phyloP scores from a whole-genome alignment of 2,113 vertebrate genomes.

The zebrafish (Danio rerio) region DNA sequence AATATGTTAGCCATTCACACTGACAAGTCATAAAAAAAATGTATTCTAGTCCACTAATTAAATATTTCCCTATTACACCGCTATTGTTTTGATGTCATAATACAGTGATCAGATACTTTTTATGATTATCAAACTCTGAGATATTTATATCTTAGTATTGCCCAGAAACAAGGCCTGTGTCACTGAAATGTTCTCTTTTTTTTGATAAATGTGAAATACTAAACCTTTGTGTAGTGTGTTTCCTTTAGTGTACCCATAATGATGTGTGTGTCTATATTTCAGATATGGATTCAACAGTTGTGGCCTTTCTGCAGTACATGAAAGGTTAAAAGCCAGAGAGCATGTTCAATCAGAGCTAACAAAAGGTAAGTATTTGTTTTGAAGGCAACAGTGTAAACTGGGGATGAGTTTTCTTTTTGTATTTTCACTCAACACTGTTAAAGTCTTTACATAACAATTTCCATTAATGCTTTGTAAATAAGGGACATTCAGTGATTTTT shows the following conservation, averaged over 20 bases:
- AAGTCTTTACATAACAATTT: conserved; percentile 13
- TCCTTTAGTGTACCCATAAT: neutral
- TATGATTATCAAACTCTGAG: neutral
- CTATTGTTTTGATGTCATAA: no score
- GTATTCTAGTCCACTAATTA: no score
- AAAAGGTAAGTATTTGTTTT: conserved; percentile 71
- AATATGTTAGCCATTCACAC: no score
- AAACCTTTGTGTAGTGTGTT: neutral
- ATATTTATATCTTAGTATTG: neutral
- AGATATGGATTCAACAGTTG: conserved; percentile 98
- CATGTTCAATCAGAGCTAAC: conserved; percentile 78
- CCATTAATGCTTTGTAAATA: neutral
- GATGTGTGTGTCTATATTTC: conserved; percentile 39
- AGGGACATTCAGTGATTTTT: neutral
- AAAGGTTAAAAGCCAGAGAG: conserved; percentile 80
- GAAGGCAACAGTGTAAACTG: neutral
- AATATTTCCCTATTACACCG: no score
- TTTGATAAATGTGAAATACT: neutral
- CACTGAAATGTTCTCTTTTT: neutral
- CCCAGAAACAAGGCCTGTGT: neutral
- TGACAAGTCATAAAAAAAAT: no score
- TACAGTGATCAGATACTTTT: neutral
- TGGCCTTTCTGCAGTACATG: conserved; percentile 77
- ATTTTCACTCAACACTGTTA: neutral
- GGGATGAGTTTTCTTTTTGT: neutral